Conservation (phyloP, 2,113 vertebrate species). For the Clarias macrocephalus region DNA sequence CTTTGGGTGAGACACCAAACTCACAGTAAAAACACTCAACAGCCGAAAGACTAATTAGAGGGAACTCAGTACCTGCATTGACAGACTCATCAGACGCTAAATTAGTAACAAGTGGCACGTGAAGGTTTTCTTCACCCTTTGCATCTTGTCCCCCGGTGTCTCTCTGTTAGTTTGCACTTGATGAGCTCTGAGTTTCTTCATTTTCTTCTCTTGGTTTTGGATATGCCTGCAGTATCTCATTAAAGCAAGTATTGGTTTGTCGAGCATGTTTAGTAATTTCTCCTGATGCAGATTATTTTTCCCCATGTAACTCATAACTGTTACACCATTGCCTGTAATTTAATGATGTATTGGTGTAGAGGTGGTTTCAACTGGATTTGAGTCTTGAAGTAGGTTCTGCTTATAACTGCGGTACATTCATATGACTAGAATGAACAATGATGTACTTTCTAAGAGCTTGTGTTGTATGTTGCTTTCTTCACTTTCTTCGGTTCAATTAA, state of each 20-base stretch:
- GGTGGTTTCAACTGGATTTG: neutral
- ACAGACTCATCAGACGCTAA: too few species aligned
- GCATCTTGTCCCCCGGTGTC: too few species aligned
- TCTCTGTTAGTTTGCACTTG: too few species aligned
- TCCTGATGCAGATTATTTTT: neutral
- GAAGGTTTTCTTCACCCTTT: too few species aligned
- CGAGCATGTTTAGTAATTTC: neutral
- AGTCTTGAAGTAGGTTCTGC: neutral
- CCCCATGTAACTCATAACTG: neutral
- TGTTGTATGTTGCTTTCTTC: neutral
- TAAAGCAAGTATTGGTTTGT: neutral
- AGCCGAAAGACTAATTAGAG: too few species aligned
- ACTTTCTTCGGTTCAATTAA: neutral
- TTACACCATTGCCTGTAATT: neutral
- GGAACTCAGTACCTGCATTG: too few species aligned
- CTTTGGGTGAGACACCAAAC: too few species aligned
- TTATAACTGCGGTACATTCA: neutral
- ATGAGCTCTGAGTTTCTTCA: neutral
- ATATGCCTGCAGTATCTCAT: too few species aligned
- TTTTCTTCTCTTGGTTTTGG: neutral
- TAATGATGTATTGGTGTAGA: neutral
- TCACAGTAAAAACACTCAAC: too few species aligned
- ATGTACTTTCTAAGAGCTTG: neutral
- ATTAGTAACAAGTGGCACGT: too few species aligned
- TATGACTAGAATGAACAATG: neutral